These are phyloP conservation scores for Hylaea fasciaria DNA, from an alignment of 2,888 invertebrate species.

Conservation along the genomic window DNA sequence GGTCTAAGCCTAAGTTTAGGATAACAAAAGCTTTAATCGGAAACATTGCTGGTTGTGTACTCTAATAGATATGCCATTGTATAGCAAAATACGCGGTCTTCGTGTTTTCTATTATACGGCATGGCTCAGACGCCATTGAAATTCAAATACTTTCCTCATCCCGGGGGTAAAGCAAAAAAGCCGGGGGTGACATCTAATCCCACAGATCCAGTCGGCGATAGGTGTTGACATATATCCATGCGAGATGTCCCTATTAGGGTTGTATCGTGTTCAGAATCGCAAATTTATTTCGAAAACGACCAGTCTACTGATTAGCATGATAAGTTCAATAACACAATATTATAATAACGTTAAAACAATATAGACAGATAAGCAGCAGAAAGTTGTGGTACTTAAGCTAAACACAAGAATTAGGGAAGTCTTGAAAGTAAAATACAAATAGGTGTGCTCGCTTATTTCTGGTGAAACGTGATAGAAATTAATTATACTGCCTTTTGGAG, in stretches of 20 bases:
- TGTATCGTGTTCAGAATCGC: background rate
- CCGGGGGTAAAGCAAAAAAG: background rate
- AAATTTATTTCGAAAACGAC: no score
- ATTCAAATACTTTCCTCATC: constrained; percentile 9
- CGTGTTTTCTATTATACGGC: constrained; percentile 6
- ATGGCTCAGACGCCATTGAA: background rate
- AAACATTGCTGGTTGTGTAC: no score
- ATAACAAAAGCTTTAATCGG: no score
- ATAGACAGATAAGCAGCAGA: no score
- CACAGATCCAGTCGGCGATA: background rate
- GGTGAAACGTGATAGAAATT: constrained; percentile 49
- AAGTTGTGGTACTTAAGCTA: no score
- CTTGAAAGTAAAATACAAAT: constrained; percentile 3
- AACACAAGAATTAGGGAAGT: no score
- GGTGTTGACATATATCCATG: constrained; percentile 13
- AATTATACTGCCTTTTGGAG: constrained; percentile 41
- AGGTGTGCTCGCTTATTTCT: constrained; percentile 37
- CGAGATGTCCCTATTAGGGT: constrained; percentile 9
- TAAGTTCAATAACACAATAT: no score
- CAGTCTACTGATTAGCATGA: no score
- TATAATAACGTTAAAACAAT: no score
- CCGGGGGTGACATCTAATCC: constrained; percentile 6
- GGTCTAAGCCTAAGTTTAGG: no score
- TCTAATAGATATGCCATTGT: background rate
- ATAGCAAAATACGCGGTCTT: background rate